phyloP scores from a whole-genome alignment of 1,140 invertebrate species.

The Proales similis region DNA sequence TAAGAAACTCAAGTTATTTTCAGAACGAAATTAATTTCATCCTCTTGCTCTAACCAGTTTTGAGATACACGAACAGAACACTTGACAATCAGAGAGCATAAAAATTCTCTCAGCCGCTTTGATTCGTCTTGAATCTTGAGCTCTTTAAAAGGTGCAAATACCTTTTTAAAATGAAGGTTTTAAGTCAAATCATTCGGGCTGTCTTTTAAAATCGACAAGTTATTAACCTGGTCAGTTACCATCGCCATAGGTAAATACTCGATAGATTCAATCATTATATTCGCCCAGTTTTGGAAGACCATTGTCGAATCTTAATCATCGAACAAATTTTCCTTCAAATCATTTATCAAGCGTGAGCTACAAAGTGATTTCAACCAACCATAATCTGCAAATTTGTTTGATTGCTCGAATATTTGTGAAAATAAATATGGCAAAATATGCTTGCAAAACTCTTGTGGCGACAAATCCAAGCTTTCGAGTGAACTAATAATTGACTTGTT shows the following conservation, averaged over 20 bases:
- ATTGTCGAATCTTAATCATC: too few species aligned
- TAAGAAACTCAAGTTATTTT: neutral
- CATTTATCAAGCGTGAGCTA: too few species aligned
- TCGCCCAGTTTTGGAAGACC: constrained; percentile 29
- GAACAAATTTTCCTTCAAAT: too few species aligned
- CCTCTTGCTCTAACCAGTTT: too few species aligned
- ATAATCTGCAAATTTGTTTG: too few species aligned
- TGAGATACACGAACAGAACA: too few species aligned
- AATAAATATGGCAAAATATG: too few species aligned
- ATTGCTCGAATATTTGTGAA: too few species aligned
- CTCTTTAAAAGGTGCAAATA: constrained; percentile 1
- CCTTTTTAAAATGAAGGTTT: constrained; percentile 7
- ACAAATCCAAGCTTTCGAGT: neutral
- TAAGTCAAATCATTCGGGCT: neutral
- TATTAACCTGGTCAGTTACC: too few species aligned
- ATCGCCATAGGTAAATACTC: constrained; percentile 16
- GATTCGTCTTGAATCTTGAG: constrained; percentile 9
- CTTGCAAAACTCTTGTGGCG: constrained; percentile 13
- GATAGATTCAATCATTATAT: constrained; percentile 18
- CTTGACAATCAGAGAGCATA: constrained; percentile 7
- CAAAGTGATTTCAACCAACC: too few species aligned
- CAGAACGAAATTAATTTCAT: neutral
- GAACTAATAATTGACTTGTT: neutral
- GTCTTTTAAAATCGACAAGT: too few species aligned
- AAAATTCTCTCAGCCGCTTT: constrained; percentile 7